Base-by-base conservation (phyloP, 2,797 vertebrate species). In the Aselliscus stoliczkanus region DNA sequence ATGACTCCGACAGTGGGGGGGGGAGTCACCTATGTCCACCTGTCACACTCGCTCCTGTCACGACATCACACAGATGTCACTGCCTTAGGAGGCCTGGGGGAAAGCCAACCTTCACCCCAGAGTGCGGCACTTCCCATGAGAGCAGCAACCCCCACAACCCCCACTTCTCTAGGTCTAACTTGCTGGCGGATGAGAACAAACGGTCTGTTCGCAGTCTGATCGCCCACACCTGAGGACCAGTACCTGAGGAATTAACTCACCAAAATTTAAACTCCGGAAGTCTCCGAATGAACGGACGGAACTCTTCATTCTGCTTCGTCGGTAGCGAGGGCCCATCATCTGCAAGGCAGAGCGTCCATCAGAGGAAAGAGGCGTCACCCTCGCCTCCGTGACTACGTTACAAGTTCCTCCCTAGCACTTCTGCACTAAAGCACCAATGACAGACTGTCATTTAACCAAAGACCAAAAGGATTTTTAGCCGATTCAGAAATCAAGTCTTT, bases 241-340 rank as follows among this genome's bases (percentile, higher is more conserved):
- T 0, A 4, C n/a, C 8, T 31, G 1, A 34, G 34, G 60, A 65
- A 83, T 60, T 0, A n/a, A 97, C 99, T 98, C 96, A 99, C 99
- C 99, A 99, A 98, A 99, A 99, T 97, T 99, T 99, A 97, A 99
- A 99, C 98, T 99, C 99, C 86, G 99, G 99, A 96, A 99, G 99
- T 98, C 99, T 99, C 97, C 99, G 99, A 96, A 99, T 99, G 98
- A 99, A 99, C 86, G 99, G 99, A 90, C 99, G 99, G 97, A 99
- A 99, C 98, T 99, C 99, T 97, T 99, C 99, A 0, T 99, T 99
- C 98, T 99, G 99, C 98, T 99, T 99, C 97, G 99, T 99, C 2
- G 99, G 99, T 97, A 99, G 98, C 62, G 99, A 98, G 93, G 99
- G 99, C 79, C 99, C 99, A 1, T 99, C 99, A 96, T 99, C 99